These are phyloP conservation scores for Halcyon chelicuti DNA, from an alignment of 2,797 vertebrate genomes.

Conservation along the genomic window DNA sequence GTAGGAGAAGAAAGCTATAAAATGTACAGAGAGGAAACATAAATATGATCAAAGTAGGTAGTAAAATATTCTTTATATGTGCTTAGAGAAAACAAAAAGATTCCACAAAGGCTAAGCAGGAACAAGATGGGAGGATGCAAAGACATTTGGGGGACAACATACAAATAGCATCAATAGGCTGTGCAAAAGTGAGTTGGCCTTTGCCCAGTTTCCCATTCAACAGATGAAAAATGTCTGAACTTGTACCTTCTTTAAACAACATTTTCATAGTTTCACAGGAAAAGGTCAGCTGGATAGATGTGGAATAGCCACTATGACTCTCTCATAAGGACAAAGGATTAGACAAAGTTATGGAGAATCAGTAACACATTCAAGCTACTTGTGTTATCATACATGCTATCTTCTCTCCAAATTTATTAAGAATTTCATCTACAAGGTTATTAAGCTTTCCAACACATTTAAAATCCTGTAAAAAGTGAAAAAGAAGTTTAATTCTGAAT, in stretches of 20 bases:
- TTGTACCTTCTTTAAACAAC: not conserved
- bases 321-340: not conserved
- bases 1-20: not conserved
- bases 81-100: not conserved
- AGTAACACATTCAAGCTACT: not conserved
- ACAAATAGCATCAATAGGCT: not conserved
- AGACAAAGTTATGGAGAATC: not conserved
- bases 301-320: not conserved
- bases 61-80: not conserved
- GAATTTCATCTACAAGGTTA: not conserved
- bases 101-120: not conserved
- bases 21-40: not conserved
- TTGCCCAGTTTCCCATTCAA: not conserved
- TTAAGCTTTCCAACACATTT: not conserved
- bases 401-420: not conserved
- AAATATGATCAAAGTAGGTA: not conserved
- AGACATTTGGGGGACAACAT: not conserved
- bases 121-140: not conserved
- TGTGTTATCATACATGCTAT: not conserved
- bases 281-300: not conserved
- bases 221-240: not conserved
- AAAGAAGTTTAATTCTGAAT: not conserved
- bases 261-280: not conserved
- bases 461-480: not conserved
- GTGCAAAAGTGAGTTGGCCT: accelerated